A percentile compares a stretch with the other conserved stretches of the same genome.
phyloP scores from a whole-genome alignment of 1,140 invertebrate genomes.

The Drosophila takahashii region DNA sequence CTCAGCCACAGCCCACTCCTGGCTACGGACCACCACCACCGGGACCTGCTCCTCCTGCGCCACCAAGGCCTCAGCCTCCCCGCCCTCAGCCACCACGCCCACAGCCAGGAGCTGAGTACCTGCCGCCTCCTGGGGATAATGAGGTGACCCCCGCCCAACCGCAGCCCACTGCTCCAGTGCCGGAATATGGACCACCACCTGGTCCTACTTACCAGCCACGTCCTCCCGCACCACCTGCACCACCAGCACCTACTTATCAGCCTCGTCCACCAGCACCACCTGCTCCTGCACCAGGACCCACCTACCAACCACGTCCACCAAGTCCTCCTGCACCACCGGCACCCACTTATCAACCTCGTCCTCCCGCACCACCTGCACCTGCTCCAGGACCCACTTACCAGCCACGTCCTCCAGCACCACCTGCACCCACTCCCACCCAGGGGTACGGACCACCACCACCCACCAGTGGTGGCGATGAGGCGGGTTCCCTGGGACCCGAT shows the following conservation, averaged over 20 bases:
- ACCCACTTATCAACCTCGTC: slow-evolving; percentile 28
- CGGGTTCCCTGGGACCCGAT: slow-evolving; percentile 49
- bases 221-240: slow-evolving; percentile 22
- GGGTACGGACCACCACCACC: slow-evolving; percentile 64
- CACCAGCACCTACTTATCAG: slow-evolving; percentile 16
- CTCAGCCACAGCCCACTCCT: slow-evolving; percentile 33
- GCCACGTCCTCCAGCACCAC: slow-evolving; percentile 35
- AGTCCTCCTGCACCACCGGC: slow-evolving; percentile 36
- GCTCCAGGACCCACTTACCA: slow-evolving; percentile 29
- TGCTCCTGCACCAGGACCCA: slow-evolving; percentile 34
- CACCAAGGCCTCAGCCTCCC: slow-evolving; percentile 30
- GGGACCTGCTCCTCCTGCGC: slow-evolving; percentile 25
- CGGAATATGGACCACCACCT: slow-evolving; percentile 47
- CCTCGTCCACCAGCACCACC: slow-evolving; percentile 29
- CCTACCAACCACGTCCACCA: slow-evolving; percentile 40
- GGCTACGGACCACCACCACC: slow-evolving; percentile 47
- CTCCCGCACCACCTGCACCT: slow-evolving; percentile 25
- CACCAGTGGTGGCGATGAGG: slow-evolving; percentile 43
- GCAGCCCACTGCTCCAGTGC: slow-evolving; percentile 47
- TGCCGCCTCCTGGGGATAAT: slow-evolving; percentile 61
- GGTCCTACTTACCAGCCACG: slow-evolving; percentile 37
- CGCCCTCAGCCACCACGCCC: slow-evolving; percentile 28
- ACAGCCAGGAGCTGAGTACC: slow-evolving; percentile 51
- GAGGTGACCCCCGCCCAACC: slow-evolving; percentile 48
- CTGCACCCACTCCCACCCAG: slow-evolving; percentile 29